phyloP scores from a whole-genome alignment of 2,888 invertebrate species.

The Epinotia bilunana region DNA sequence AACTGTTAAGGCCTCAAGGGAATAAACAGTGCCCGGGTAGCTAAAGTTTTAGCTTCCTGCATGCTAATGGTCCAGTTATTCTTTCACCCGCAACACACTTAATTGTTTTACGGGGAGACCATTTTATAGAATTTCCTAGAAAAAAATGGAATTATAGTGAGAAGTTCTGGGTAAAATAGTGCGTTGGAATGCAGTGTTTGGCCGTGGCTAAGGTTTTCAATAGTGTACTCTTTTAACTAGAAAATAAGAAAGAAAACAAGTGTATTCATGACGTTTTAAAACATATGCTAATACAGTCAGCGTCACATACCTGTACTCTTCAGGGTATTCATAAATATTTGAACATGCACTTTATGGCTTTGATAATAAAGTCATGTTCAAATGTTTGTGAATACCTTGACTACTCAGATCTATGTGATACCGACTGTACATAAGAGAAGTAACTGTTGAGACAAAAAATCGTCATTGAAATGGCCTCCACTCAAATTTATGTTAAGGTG shows the following conservation, averaged over 20 bases:
- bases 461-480: no score
- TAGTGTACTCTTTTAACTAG: not conserved
- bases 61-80: slow-evolving; percentile 35
- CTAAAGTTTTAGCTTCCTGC: slow-evolving; percentile 11
- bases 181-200: not conserved
- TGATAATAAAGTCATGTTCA: no score
- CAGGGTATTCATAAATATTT: no score
- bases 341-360: no score
- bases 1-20: not conserved
- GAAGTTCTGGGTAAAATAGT: slow-evolving; percentile 5
- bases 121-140: slow-evolving; percentile 24
- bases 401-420: no score
- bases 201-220: not conserved
- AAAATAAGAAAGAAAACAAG: no score
- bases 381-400: no score
- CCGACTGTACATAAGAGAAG: no score
- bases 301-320: no score
- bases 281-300: no score
- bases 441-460: no score
- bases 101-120: slow-evolving; percentile 36
- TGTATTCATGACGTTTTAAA: no score
- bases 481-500: not conserved
- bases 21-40: slow-evolving; percentile 9
- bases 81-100: slow-evolving; percentile 27
- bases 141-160: slow-evolving; percentile 26